Evolutionary conservation across 2,888 invertebrate species (phyloP).

Genomic region (Ernsta delagoae): DNA sequence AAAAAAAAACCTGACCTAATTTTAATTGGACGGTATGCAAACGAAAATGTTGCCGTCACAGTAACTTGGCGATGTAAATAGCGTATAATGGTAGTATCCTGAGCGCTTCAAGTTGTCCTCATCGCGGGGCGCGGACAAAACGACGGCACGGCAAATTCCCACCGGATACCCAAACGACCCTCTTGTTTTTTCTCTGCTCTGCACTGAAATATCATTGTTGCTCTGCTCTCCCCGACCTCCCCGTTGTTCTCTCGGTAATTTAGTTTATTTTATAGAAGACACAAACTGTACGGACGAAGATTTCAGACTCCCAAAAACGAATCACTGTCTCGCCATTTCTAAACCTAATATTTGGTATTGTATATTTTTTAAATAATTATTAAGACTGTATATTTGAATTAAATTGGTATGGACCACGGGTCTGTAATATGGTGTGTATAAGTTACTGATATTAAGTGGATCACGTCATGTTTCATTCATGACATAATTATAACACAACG

Average conservation of each 20-base stretch:
- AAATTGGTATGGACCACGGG: too few relatives aligned
- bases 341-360: too few relatives aligned
- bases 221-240: slow-evolving; percentile 58
- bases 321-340: neutral
- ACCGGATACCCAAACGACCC: slow-evolving; percentile 72
- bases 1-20: slow-evolving; percentile 34
- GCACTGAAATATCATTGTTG: slow-evolving; percentile 76
- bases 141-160: slow-evolving; percentile 69
- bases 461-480: too few relatives aligned
- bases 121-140: slow-evolving; percentile 53
- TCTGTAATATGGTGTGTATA: too few relatives aligned
- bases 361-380: neutral
- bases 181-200: slow-evolving; percentile 76
- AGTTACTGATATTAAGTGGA: too few relatives aligned
- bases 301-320: slow-evolving; percentile 50
- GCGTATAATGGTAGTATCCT: slow-evolving; percentile 62
- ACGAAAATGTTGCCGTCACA: slow-evolving; percentile 47
- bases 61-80: slow-evolving; percentile 59
- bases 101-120: slow-evolving; percentile 55
- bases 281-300: slow-evolving; percentile 59
- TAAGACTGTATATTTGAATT: too few relatives aligned
- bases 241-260: slow-evolving; percentile 72
- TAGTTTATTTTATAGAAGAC: slow-evolving; percentile 73
- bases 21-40: slow-evolving; percentile 44
- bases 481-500: too few relatives aligned